Evolutionary conservation across 2,797 vertebrate genomes (phyloP).

Genomic region (Carapus acus): DNA sequence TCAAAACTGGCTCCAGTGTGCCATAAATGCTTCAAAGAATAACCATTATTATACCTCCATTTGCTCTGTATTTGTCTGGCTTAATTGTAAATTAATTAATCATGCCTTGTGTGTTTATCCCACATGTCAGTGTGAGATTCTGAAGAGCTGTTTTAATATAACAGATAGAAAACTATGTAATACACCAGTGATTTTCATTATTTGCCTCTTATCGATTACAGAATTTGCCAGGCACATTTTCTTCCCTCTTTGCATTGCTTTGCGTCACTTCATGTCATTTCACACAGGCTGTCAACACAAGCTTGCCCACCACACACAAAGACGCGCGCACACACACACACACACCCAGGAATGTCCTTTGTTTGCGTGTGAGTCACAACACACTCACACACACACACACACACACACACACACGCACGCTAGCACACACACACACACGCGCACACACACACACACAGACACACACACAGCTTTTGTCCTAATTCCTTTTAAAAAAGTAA

Average conservation of each 20-base stretch:
- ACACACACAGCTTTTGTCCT: not conserved
- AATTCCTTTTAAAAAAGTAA: not conserved
- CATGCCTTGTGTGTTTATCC: no score
- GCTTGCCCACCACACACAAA: slow-evolving; percentile 9
- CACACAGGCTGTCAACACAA: slow-evolving; percentile 35
- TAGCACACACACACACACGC: not conserved
- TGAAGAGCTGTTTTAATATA: no score
- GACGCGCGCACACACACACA: not conserved
- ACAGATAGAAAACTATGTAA: no score
- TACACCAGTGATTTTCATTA: no score
- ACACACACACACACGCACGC: slow-evolving; percentile 2
- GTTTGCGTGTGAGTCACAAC: not conserved
- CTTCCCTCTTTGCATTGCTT: slow-evolving; percentile 25
- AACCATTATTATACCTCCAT: no score
- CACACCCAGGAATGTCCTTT: no score
- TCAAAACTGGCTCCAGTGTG: no score
- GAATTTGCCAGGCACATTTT: slow-evolving; percentile 19
- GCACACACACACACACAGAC: slow-evolving; percentile 18
- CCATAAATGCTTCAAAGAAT: no score
- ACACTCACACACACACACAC: slow-evolving; percentile 21
- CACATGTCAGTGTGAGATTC: no score
- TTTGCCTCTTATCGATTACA: no score
- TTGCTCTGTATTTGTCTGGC: no score
- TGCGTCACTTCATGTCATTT: slow-evolving; percentile 36
- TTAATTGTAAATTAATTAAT: no score